Base-by-base conservation (phyloP, 2,888 invertebrate species). In the Drosophila neotestacea region DNA sequence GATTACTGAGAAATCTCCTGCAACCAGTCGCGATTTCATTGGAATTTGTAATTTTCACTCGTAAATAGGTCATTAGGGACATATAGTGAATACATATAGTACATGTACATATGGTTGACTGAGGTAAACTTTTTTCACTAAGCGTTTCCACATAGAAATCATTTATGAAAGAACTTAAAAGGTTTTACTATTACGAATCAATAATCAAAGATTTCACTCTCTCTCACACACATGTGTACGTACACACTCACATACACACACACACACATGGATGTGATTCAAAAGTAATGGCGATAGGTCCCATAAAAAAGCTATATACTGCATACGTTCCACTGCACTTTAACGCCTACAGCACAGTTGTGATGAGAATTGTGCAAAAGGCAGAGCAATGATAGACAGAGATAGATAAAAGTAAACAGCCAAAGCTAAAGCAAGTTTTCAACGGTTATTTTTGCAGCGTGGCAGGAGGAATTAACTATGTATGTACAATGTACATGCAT, bases 1-100 rank as follows among this genome's bases (percentile, higher is more conserved):
- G 32, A 32, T 48, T 30, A 32, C 10, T 2, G 5, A 4, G 2
- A 11, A 44, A 22, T 22, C 22, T 22, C 22, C 22, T 22, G 22
- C 22, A 22, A 22, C 22, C 22, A 22, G 22, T 6, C 27, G 42
- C 27, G 22, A 27, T 27, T 27, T 27, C 27, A 22, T 10, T 10
- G 10, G 9, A 32, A 32, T 32, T 32, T 32, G 9, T 34, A 6
- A 34, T 11, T 22, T 22, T 2, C 22, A 34, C 34, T 34, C 10
- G 22, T 50, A 16, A 44, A 44, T 55, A 55, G 55, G 64, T 70
- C 73, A 76, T 36, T 46, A 55, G 30, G 30, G 34, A 50, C 1
- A 48, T 34, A 50, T 16, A 16, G 16, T 16, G 13, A 16, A 9
- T 34, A n/a, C 11, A 16, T 36, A 46, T n/a, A 3, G 2, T 32